These are phyloP conservation scores for Centropyge bicolor DNA, from an alignment of 2,797 vertebrate genomes.

Conservation along the genomic window DNA sequence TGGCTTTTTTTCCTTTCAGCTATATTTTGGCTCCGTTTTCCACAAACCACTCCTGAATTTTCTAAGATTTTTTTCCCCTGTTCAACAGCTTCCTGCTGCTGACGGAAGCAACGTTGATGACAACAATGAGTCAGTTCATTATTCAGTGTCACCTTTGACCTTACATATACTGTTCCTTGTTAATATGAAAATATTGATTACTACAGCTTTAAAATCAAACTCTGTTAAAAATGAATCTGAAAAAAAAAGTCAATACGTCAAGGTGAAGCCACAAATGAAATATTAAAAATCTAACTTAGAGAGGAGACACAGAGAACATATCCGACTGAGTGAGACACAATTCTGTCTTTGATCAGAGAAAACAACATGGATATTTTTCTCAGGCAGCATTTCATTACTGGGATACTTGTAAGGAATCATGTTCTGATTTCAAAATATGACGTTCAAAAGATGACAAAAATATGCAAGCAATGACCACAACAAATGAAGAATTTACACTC, in stretches of 20 bases:
- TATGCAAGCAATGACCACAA: not conserved
- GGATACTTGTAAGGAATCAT: not conserved
- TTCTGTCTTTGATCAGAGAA: not conserved
- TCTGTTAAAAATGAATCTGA: not conserved
- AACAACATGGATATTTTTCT: not conserved
- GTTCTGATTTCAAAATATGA: not conserved
- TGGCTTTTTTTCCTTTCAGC: not conserved
- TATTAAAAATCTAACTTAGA: too few species aligned
- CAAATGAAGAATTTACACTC: not conserved
- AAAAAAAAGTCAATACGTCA: slow-evolving; percentile 4
- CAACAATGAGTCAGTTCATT: too few species aligned
- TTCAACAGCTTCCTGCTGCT: not conserved
- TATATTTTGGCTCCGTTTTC: not conserved
- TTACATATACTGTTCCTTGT: not conserved
- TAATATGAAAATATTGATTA: not conserved
- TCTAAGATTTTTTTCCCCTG: too few species aligned
- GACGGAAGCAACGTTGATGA: too few species aligned
- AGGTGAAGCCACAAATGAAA: slow-evolving; percentile 8
- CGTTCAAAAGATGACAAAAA: not conserved
- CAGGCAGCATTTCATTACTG: not conserved
- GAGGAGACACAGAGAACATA: too few species aligned
- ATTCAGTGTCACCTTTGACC: not conserved
- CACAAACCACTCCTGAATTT: too few species aligned
- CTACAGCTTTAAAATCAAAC: not conserved
- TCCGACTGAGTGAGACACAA: not conserved